Base-by-base conservation (phyloP, 2,888 invertebrate genomes). In the Tridacna gigas region DNA sequence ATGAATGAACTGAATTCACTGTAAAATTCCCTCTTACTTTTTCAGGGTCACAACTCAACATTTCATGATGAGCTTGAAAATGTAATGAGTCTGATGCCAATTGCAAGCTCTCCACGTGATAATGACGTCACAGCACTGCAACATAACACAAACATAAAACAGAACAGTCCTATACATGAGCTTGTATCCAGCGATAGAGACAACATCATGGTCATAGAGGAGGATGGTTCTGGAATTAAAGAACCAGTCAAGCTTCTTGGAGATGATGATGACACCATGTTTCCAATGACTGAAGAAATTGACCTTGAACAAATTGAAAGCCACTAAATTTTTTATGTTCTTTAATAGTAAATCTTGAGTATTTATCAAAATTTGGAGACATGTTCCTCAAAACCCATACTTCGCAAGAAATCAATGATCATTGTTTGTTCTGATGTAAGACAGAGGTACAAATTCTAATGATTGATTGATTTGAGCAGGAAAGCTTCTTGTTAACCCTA, bases 291-390 rank as follows among this genome's bases (percentile, higher is more conserved):
- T 25, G 92, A 92, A 77, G 92, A 92, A 77, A 88, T 92, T 73
- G 93, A 94, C 89, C 83, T 94, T 45, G 93, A 93, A 77, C 92
- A 93, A 85, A 94, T 94, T 79, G 94, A 94, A 86, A 93, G 90
- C 77, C 91, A 93, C 83, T 93, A 85, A 90, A n/a, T 18, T 25
- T 56, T n/a, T 56, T 20, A 56, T 56, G n/a, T 37, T 37, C 37
- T 37, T 37, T 2, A 37, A 37, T 37, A 37, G 37, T 37, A 7
- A 37, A 37, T 37, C 37, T 37, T 37, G 7, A 37, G 7, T 37
- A 37, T 37, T 37, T 37, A 37, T 37, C 37, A 37, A 37, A 37
- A 37, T 37, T 37, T 37, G 37, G 37, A 37, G 37, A 37, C 37
- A 37, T 37, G n/a, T 5, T 18, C 56, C n/a, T 56, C n/a, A 20